Evolutionary conservation across 2,797 vertebrate genomes (phyloP).

Genomic region (Lepus townsendii): DNA sequence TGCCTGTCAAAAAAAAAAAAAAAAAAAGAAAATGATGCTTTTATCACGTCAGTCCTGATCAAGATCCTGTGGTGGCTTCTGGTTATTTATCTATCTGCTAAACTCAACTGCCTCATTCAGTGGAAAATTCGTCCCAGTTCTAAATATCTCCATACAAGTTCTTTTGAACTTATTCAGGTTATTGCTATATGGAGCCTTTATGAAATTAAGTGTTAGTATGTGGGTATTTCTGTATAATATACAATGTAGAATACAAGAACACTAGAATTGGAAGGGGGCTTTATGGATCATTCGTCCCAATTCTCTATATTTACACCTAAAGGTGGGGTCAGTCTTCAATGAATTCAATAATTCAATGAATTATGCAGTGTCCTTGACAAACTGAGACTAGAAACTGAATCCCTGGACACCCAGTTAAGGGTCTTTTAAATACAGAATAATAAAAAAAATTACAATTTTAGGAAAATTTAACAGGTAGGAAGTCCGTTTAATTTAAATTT

Average conservation of each 20-base stretch:
- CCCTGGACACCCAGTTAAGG: slow-evolving; percentile 43
- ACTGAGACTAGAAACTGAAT: slow-evolving; percentile 25
- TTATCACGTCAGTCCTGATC: not conserved
- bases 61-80: not conserved
- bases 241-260: not conserved
- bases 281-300: not conserved
- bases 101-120: not conserved
- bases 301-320: slow-evolving; percentile 32
- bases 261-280: not conserved
- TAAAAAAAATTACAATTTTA: slow-evolving; percentile 63
- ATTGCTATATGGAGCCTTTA: not conserved
- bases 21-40: slow-evolving; percentile 33
- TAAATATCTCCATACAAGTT: slow-evolving; percentile 27
- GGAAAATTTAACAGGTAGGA: slow-evolving; percentile 66
- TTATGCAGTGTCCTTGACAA: not conserved
- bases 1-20: too few species aligned
- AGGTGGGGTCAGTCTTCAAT: not conserved
- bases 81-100: slow-evolving; percentile 31
- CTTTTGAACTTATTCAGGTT: not conserved
- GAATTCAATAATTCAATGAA: not conserved
- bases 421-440: slow-evolving; percentile 57
- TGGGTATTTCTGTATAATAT: not conserved
- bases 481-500: slow-evolving; percentile 74
- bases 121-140: not conserved
- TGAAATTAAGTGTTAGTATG: slow-evolving; percentile 26